These are phyloP conservation scores for Micrastur ruficollis DNA, from an alignment of 2,797 vertebrate genomes.

Conservation along the genomic window DNA sequence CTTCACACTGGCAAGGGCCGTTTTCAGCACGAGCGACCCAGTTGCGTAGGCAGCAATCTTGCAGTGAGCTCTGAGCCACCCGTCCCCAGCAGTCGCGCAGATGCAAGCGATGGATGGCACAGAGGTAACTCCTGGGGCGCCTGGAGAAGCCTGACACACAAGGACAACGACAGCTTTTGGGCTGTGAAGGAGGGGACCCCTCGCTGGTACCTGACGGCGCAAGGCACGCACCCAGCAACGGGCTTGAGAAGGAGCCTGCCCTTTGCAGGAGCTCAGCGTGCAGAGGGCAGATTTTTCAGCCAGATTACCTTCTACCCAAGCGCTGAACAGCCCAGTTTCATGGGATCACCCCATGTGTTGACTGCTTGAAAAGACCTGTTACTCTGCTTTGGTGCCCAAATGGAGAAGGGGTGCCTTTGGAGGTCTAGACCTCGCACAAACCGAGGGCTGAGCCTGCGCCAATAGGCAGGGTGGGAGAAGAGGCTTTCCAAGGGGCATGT, in stretches of 20 bases:
- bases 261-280: too few species aligned
- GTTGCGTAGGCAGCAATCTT: background rate
- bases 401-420: too few species aligned
- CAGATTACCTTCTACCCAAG: background rate
- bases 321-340: background rate
- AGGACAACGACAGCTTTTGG: too few species aligned
- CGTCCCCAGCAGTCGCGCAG: fast-evolving
- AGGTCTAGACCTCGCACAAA: background rate
- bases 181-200: too few species aligned
- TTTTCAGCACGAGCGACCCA: fast-evolving
- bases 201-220: fast-evolving
- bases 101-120: background rate
- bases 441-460: background rate
- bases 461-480: background rate
- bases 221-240: fast-evolving
- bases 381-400: background rate
- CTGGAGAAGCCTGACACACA: background rate
- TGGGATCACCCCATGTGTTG: background rate
- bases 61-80: too few species aligned
- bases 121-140: too few species aligned
- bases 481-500: background rate
- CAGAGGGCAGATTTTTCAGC: background rate
- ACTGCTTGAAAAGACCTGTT: background rate
- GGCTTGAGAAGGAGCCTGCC: background rate
- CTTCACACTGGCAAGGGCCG: background rate